phyloP scores from a whole-genome alignment of 2,797 vertebrate genomes.

The Triplophysa bombifrons region DNA sequence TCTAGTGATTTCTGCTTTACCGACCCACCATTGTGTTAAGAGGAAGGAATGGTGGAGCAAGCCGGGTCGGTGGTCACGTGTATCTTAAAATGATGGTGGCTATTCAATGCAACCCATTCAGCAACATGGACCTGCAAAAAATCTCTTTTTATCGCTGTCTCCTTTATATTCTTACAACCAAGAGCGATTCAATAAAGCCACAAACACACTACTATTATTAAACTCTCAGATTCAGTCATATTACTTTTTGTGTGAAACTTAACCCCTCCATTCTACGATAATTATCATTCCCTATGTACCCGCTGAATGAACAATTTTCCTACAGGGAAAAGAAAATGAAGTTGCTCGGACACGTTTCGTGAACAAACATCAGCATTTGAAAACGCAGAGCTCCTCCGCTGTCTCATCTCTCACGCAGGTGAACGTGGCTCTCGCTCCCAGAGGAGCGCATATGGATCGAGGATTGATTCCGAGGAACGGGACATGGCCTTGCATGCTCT shows the following conservation, averaged over 20 bases:
- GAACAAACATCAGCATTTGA: slow-evolving; percentile 45
- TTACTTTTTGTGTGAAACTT: too few relatives aligned
- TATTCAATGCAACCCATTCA: slow-evolving; percentile 8
- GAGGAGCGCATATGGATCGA: slow-evolving; percentile 79
- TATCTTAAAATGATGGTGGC: neutral
- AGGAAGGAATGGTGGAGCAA: neutral
- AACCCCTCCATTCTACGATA: neutral
- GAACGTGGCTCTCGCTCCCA: slow-evolving; percentile 34
- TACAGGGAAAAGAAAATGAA: slow-evolving; percentile 42
- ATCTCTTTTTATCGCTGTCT: neutral
- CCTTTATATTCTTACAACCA: neutral
- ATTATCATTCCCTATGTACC: slow-evolving; percentile 34
- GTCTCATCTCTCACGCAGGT: slow-evolving; percentile 45
- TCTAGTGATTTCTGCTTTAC: slow-evolving; percentile 52
- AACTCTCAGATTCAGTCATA: neutral
- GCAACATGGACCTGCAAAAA: neutral
- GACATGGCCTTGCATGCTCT: slow-evolving; percentile 87
- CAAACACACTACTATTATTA: neutral
- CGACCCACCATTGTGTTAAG: slow-evolving; percentile 13
- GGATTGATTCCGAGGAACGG: slow-evolving; percentile 84
- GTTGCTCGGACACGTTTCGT: slow-evolving; percentile 45
- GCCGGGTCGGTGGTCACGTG: slow-evolving; percentile 9
- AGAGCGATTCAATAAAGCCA: neutral
- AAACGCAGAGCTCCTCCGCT: slow-evolving; percentile 25
- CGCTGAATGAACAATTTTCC: slow-evolving; percentile 13